phyloP scores from a whole-genome alignment of 2,797 vertebrate genomes.

The Falco cherrug region DNA sequence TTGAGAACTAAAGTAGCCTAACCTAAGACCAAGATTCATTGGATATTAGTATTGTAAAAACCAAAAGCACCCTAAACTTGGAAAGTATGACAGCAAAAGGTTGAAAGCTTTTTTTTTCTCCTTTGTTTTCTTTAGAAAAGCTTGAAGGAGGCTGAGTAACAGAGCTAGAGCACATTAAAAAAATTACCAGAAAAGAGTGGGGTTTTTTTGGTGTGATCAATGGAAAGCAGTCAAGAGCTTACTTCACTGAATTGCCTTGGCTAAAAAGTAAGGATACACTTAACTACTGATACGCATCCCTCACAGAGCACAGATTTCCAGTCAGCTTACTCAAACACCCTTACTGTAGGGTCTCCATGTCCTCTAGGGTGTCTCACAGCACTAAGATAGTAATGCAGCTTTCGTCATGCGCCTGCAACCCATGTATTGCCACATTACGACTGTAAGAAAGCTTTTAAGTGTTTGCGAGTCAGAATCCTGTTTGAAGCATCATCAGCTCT shows the following conservation, averaged over 20 bases:
- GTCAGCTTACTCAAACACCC: not conserved
- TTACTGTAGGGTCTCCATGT: accelerated
- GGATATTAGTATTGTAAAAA: not conserved
- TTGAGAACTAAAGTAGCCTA: not conserved
- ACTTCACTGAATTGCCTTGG: not conserved
- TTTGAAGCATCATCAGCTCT: not conserved
- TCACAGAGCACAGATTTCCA: accelerated
- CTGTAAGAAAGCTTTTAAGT: not conserved
- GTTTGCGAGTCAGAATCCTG: not conserved
- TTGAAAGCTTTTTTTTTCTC: not conserved
- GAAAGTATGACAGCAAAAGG: not conserved
- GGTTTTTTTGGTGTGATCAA: accelerated
- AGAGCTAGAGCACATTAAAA: not conserved
- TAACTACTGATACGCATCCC: accelerated
- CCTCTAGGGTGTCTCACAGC: accelerated
- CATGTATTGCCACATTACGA: not conserved
- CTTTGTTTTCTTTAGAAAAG: not conserved
- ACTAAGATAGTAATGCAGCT: not conserved
- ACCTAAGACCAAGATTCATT: not conserved
- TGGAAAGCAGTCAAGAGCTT: not conserved
- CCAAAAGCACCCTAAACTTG: not conserved
- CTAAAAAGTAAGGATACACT: too few relatives aligned
- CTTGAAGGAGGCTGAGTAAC: not conserved
- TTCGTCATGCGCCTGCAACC: not conserved
- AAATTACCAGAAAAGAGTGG: not conserved